A percentile compares a stretch with the other conserved stretches of the same genome.
These are phyloP conservation scores for Ormyrus nitidulus DNA, from an alignment of 2,888 invertebrate species.

Conservation along the genomic window DNA sequence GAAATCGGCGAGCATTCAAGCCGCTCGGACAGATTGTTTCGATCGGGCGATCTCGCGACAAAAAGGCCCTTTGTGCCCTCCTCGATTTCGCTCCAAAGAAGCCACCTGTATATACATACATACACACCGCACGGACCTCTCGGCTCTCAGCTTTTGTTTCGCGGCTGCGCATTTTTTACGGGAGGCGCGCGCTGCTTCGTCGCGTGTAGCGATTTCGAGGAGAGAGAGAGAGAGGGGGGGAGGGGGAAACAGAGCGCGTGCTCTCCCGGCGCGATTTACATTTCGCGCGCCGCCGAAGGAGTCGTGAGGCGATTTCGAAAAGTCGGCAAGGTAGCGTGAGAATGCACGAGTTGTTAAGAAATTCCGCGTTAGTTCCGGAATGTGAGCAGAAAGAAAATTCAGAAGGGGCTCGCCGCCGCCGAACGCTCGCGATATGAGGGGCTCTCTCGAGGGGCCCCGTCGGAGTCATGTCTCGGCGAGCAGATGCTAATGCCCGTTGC, in stretches of 20 bases:
- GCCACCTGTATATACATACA: too few relatives aligned
- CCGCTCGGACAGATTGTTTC: slow-evolving; percentile 64
- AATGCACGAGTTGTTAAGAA: slow-evolving; percentile 20
- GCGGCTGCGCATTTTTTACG: slow-evolving; percentile 28
- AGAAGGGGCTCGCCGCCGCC: neutral
- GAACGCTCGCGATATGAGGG: too few relatives aligned
- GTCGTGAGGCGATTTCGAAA: slow-evolving; percentile 38
- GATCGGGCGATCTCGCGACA: slow-evolving; percentile 61
- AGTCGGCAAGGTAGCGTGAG: slow-evolving; percentile 1
- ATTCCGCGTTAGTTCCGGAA: slow-evolving; percentile 31
- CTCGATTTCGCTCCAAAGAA: too few relatives aligned
- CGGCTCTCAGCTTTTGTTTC: slow-evolving; percentile 57
- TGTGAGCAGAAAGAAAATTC: slow-evolving; percentile 12
- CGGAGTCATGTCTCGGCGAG: too few relatives aligned
- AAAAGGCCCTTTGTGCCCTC: slow-evolving; percentile 57
- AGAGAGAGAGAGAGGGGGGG: neutral
- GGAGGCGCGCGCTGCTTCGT: slow-evolving; percentile 57
- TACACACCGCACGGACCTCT: too few relatives aligned
- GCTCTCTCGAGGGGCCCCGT: too few relatives aligned
- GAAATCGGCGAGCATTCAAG: slow-evolving; percentile 42
- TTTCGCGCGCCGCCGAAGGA: neutral
- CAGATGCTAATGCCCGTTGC: too few relatives aligned
- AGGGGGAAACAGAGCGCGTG: neutral
- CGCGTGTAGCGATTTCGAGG: slow-evolving; percentile 23
- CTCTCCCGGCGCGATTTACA: slow-evolving; percentile 30